phyloP scores from a whole-genome alignment of 2,888 invertebrate species.

The Azorinus chamasolen region DNA sequence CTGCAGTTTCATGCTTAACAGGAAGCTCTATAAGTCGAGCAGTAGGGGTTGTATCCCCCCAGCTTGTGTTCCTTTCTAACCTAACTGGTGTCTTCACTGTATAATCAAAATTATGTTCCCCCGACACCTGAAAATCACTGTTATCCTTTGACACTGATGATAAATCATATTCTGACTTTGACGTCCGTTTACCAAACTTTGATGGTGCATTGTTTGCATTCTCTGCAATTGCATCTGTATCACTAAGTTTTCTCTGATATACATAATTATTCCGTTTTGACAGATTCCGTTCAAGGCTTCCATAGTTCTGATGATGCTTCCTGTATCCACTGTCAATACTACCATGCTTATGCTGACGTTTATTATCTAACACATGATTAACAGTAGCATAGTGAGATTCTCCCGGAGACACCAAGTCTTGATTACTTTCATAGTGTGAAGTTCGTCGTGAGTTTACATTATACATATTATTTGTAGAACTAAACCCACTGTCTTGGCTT shows the following conservation, averaged over 20 bases:
- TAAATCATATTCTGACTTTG: conserved; percentile 76
- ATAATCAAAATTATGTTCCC: conserved; percentile 42
- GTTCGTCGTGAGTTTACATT: conserved; percentile 86
- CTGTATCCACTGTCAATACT: conserved; percentile 81
- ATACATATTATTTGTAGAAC: conserved; percentile 85
- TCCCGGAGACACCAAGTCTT: conserved; percentile 79
- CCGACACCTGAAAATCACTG: conserved; percentile 10
- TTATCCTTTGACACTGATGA: conserved; percentile 54
- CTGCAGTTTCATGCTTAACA: conserved; percentile 69
- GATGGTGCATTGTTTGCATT: conserved; percentile 69
- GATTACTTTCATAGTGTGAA: conserved; percentile 83
- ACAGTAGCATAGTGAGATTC: conserved; percentile 60
- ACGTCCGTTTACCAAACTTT: conserved; percentile 77
- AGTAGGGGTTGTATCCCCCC: conserved; percentile 25
- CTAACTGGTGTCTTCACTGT: conserved; percentile 8
- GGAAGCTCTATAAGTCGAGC: conserved; percentile 71
- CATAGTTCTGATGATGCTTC: conserved; percentile 69
- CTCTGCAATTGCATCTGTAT: conserved; percentile 54
- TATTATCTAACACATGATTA: conserved; percentile 67
- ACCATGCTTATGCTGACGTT: conserved; percentile 74
- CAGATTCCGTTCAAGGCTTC: conserved; percentile 76
- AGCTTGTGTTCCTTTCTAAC: conserved; percentile 15
- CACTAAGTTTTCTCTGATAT: conserved; percentile 66
- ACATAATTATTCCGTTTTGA: conserved; percentile 60
- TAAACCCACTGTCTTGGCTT: conserved; percentile 77